Conservation (phyloP, 1,140 invertebrate genomes). For the Drosophila pachea region DNA sequence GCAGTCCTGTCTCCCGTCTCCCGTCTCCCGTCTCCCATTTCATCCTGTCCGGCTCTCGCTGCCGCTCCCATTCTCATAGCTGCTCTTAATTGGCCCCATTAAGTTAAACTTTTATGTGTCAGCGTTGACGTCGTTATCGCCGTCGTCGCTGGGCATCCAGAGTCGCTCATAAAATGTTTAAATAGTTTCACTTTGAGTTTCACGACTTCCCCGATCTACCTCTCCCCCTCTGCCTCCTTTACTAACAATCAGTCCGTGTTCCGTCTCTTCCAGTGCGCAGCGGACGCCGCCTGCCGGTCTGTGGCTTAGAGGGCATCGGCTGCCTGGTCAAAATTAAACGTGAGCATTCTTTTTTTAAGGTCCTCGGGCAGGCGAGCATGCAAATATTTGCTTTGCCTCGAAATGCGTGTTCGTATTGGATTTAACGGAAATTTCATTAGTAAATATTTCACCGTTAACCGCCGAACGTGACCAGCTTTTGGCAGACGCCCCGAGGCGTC, state of each 20-base stretch:
- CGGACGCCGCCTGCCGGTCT: slow-evolving; percentile 77
- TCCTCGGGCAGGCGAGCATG: slow-evolving; percentile 45
- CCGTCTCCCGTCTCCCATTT: neutral
- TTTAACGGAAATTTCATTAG: slow-evolving; percentile 37
- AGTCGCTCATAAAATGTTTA: slow-evolving; percentile 65
- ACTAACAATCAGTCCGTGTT: neutral
- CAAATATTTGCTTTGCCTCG: slow-evolving; percentile 56
- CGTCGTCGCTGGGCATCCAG: slow-evolving; percentile 30
- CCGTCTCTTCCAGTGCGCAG: slow-evolving; percentile 78
- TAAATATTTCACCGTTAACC: slow-evolving; percentile 39
- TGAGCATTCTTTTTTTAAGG: slow-evolving; percentile 75
- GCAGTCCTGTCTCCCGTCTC: neutral
- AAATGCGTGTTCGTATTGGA: slow-evolving; percentile 45
- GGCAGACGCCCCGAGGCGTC: too few relatives aligned
- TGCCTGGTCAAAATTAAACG: slow-evolving; percentile 82
- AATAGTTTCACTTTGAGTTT: slow-evolving; percentile 62
- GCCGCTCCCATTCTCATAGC: slow-evolving; percentile 50
- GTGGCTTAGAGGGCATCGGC: slow-evolving; percentile 81
- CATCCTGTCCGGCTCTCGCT: neutral
- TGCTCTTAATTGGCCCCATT: slow-evolving; percentile 71
- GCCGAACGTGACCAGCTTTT: slow-evolving; percentile 54
- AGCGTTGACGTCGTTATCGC: slow-evolving; percentile 29
- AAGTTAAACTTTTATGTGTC: slow-evolving; percentile 70
- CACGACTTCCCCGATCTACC: slow-evolving; percentile 27
- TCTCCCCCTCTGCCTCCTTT: neutral